Conservation (phyloP, 92 coral and sea anemone species). For the Phymanthus crucifer region DNA sequence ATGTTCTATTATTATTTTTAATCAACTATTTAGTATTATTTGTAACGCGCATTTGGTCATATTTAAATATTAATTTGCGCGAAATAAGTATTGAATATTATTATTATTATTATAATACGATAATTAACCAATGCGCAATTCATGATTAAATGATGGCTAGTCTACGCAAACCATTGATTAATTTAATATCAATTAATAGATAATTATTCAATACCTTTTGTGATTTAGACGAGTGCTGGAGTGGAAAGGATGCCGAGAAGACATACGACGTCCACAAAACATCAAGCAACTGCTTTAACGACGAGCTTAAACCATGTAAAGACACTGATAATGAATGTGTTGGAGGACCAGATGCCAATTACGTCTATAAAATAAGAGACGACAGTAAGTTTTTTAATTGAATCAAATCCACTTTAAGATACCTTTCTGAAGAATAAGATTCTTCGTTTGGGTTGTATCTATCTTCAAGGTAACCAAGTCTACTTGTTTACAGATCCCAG, state of each 20-base stretch:
- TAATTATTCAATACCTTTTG: neutral
- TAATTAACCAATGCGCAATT: no score
- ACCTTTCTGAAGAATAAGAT: no score
- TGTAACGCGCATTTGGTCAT: no score
- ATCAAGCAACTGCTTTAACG: slow-evolving; percentile 45
- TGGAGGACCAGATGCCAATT: slow-evolving; percentile 59
- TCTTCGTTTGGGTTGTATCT: no score
- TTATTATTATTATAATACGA: no score
- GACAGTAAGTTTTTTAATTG: neutral
- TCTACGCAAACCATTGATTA: neutral
- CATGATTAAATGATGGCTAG: no score
- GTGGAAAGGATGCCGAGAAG: slow-evolving; percentile 49
- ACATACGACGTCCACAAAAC: slow-evolving; percentile 50
- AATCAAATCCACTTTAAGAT: neutral
- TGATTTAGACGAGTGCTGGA: slow-evolving; percentile 70
- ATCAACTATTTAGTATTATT: no score
- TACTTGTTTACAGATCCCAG: no score
- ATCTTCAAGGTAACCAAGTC: neutral
- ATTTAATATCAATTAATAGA: neutral
- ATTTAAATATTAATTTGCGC: no score
- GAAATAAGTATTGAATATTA: no score
- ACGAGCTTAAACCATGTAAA: slow-evolving; percentile 21
- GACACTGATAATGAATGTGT: slow-evolving; percentile 46
- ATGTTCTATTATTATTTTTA: no score
- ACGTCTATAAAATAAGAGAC: slow-evolving; percentile 30